Conservation (phyloP, 1,140 invertebrate species). For the Polyergus mexicanus region DNA sequence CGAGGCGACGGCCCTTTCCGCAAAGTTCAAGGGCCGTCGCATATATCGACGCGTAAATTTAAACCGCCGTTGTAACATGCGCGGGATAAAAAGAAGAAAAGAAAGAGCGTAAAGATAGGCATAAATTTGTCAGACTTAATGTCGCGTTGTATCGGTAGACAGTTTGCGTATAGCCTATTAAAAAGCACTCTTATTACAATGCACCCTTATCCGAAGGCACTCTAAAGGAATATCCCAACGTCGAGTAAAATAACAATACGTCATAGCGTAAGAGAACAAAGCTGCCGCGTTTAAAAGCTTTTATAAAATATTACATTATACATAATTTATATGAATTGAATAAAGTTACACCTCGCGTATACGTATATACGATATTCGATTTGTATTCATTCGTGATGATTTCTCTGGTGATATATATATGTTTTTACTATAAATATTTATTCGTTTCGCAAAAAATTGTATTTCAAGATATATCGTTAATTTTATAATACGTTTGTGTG, state of each 20-base stretch:
- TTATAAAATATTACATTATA: not conserved
- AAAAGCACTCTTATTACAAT: not conserved
- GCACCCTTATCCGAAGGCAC: not conserved
- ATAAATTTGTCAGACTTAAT: conserved; percentile 1
- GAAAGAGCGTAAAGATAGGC: not conserved
- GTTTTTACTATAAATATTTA: not conserved
- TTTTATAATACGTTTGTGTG: conserved; percentile 15
- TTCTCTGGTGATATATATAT: not conserved
- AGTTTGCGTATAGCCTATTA: not conserved
- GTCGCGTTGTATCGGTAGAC: not conserved
- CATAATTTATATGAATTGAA: not conserved
- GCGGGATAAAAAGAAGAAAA: conserved; percentile 13
- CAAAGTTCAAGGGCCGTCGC: conserved; percentile 32
- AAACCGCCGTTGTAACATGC: not conserved
- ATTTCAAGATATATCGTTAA: conserved; percentile 15
- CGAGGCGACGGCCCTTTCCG: conserved; percentile 28
- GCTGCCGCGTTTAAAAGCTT: not conserved
- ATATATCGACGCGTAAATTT: conserved; percentile 6
- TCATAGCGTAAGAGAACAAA: not conserved
- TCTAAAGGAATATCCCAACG: not conserved
- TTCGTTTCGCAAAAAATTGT: not conserved
- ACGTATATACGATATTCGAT: not conserved
- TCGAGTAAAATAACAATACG: not conserved
- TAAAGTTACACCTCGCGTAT: not conserved
- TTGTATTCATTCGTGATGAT: not conserved